phyloP scores from a whole-genome alignment of 2,888 invertebrate genomes.

The Drosophila mimica region DNA sequence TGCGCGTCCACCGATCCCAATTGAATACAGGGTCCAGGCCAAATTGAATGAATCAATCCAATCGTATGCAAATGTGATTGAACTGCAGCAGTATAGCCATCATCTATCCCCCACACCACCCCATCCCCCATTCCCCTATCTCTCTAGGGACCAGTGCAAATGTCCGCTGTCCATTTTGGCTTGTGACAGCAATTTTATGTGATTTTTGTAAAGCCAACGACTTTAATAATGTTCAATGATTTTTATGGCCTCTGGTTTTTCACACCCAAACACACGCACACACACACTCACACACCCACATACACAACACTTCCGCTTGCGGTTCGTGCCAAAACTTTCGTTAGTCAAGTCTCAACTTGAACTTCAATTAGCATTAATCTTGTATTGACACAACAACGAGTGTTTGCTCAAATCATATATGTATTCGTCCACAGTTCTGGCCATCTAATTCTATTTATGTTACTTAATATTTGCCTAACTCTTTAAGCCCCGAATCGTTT shows the following conservation, averaged over 20 bases:
- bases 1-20: constrained; percentile 21
- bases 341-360: constrained; percentile 47
- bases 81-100: constrained; percentile 40
- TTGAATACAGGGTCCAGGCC: constrained; percentile 43
- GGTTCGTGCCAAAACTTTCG: constrained; percentile 40
- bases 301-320: constrained; percentile 43
- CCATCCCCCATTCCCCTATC: background rate
- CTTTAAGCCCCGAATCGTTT: constrained; percentile 25
- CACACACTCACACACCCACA: background rate
- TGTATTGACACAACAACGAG: constrained; percentile 48
- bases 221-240: constrained; percentile 35
- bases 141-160: background rate
- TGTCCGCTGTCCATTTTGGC: constrained; percentile 6
- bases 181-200: constrained; percentile 29
- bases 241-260: constrained; percentile 57
- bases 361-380: constrained; percentile 71
- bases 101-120: no score
- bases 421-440: background rate
- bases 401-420: constrained; percentile 60
- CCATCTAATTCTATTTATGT: constrained; percentile 27
- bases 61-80: constrained; percentile 70
- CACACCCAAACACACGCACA: constrained; percentile 37
- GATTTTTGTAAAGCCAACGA: constrained; percentile 28
- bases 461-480: constrained; percentile 35
- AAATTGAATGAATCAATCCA: constrained; percentile 66